A percentile compares a stretch with the other conserved stretches of the same genome.
Evolutionary conservation across 2,888 invertebrate genomes (phyloP).

Genomic region (Andrena haemorrhoa): DNA sequence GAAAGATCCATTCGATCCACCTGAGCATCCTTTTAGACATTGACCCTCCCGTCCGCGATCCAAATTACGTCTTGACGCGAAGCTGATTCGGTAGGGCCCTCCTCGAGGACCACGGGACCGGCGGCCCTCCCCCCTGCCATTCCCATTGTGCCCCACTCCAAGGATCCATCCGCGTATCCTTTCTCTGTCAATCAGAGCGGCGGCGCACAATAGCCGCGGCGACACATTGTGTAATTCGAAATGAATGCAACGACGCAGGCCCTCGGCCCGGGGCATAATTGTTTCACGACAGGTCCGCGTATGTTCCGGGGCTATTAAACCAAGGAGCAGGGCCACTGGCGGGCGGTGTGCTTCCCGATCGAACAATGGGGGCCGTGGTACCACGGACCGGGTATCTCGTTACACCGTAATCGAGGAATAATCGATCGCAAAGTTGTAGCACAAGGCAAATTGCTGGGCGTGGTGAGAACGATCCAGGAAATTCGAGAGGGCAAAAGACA

Average conservation of each 20-base stretch:
- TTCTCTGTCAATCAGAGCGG: constrained; percentile 65
- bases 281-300: constrained; percentile 54
- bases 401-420: constrained; percentile 80
- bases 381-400: constrained; percentile 74
- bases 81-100: constrained; percentile 25
- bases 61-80: constrained; percentile 21
- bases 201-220: constrained; percentile 55
- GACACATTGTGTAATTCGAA: constrained; percentile 73
- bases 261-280: constrained; percentile 44
- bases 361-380: constrained; percentile 41
- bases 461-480: constrained; percentile 75
- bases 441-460: constrained; percentile 77
- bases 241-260: constrained; percentile 51
- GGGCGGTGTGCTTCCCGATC: constrained; percentile 13
- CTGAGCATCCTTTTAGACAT: not conserved
- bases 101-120: not conserved
- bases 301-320: constrained; percentile 27
- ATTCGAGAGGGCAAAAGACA: constrained; percentile 74
- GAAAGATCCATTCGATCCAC: not conserved
- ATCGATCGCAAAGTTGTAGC: constrained; percentile 76
- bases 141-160: constrained; percentile 40
- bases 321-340: constrained; percentile 26
- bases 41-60: not conserved
- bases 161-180: constrained; percentile 63
- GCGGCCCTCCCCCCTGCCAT: not conserved